Evolutionary conservation across 2,797 vertebrate species (phyloP).

Genomic region (Gobio occitaniae): DNA sequence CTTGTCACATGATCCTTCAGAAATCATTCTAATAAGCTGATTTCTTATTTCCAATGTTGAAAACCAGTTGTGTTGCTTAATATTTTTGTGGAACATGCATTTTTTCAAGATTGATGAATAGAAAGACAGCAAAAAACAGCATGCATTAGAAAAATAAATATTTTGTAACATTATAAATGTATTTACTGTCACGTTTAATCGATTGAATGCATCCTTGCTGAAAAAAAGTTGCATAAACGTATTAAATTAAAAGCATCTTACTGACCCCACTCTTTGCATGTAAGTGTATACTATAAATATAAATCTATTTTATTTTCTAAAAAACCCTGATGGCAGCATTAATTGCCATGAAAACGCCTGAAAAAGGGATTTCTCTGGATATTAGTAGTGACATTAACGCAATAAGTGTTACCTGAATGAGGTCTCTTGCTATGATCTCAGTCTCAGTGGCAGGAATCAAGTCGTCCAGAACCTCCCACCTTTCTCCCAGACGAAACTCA

Average conservation of each 20-base stretch:
- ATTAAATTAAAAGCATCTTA: no score
- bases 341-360: not conserved
- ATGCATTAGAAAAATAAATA: no score
- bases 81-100: not conserved
- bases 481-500: slow-evolving; percentile 95
- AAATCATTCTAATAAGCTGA: not conserved
- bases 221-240: no score
- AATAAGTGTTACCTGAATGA: slow-evolving; percentile 89
- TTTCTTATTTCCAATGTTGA: not conserved
- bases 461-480: slow-evolving; percentile 95
- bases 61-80: not conserved
- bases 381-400: slow-evolving; percentile 3
- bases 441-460: slow-evolving; percentile 88
- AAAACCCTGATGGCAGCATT: no score
- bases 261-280: no score
- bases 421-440: slow-evolving; percentile 95
- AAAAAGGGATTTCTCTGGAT: not conserved
- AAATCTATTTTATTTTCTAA: no score
- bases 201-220: no score
- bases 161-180: not conserved
- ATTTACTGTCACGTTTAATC: no score
- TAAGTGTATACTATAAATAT: no score
- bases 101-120: not conserved
- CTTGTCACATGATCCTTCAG: not conserved
- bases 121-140: not conserved